Evolutionary conservation across 2,888 invertebrate species (phyloP), one percentile per base, ranked within the genome.

Genomic region (Leucophenga maculata): DNA sequence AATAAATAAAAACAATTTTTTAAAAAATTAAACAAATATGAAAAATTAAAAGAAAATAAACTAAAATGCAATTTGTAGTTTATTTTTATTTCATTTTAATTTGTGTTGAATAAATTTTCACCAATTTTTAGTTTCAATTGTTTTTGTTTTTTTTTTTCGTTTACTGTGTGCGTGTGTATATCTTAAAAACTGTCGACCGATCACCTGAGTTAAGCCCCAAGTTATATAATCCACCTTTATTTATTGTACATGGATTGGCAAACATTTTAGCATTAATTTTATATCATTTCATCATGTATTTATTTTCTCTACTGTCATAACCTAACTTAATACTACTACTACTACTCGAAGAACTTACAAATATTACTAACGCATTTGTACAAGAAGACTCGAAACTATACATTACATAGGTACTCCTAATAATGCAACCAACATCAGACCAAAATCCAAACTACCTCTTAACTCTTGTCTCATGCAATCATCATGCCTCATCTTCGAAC

Each of bases 1-100:
- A 74, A 75, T 57, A 75, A 71, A 65, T 73, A 69, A 72, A 65
- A 75, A 71, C 67, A 73, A 70, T 73, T 48, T 52, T 73, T 69
- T 75, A 77, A 57, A 52, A 69, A 74, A 62, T 31, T 60, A 65
- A 64, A 74, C 59, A 70, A 69, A 69, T 46, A 31, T 57, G 44
- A 65, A 69, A 71, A 67, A 65, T n/a, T 57, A 73, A 50, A 32
- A 6, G 65, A 62, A 70, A 69, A 73, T 18, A 78, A 79, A 73
- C 60, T 72, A 72, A 66, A 66, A 20, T 55, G 55, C 55, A 14
- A 64, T 60, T 18, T 32, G 9, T 68, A 39, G 64, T 48, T 66
- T 60, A 55, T 46, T 67, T 54, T 74, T 70, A 67, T 60, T 20
- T 65, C 46, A 65, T 71, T 67, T 67, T 16, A 57, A n/a, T 64